These are phyloP conservation scores for Neoniphon sammara DNA, from an alignment of 2,797 vertebrate species.

Conservation along the genomic window DNA sequence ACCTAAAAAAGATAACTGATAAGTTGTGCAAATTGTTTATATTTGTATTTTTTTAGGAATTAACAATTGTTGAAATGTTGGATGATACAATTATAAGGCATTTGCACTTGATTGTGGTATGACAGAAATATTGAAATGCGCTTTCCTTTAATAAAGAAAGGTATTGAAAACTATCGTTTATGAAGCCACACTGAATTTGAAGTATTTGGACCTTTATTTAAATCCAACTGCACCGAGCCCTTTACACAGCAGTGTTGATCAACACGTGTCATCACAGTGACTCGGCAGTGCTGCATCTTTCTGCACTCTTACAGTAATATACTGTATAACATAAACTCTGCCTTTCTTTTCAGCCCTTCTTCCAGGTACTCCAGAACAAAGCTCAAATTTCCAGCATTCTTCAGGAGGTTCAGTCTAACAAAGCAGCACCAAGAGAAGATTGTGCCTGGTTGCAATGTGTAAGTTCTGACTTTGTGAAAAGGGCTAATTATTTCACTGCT, in stretches of 20 bases:
- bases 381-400: conserved; percentile 75
- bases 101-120: too few relatives aligned
- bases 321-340: conserved; percentile 19
- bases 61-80: too few relatives aligned
- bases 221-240: conserved; percentile 33
- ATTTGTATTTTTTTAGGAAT: too few relatives aligned
- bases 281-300: conserved; percentile 13
- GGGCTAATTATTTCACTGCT: background rate
- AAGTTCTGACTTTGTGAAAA: conserved; percentile 45
- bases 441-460: conserved; percentile 79
- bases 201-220: conserved; percentile 8
- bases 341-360: conserved; percentile 52
- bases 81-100: too few relatives aligned
- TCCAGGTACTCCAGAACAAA: conserved; percentile 58
- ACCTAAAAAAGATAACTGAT: too few relatives aligned
- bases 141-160: background rate
- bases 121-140: too few relatives aligned
- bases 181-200: conserved; percentile 16
- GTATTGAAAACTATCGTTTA: background rate
- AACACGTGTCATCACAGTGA: conserved; percentile 39
- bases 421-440: conserved; percentile 76
- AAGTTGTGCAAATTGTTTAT: too few relatives aligned
- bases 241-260: conserved; percentile 34
- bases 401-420: conserved; percentile 73
- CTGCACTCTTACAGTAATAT: background rate